Evolutionary conservation across 2,888 invertebrate species (phyloP).

Genomic region (Glomeris marginata): DNA sequence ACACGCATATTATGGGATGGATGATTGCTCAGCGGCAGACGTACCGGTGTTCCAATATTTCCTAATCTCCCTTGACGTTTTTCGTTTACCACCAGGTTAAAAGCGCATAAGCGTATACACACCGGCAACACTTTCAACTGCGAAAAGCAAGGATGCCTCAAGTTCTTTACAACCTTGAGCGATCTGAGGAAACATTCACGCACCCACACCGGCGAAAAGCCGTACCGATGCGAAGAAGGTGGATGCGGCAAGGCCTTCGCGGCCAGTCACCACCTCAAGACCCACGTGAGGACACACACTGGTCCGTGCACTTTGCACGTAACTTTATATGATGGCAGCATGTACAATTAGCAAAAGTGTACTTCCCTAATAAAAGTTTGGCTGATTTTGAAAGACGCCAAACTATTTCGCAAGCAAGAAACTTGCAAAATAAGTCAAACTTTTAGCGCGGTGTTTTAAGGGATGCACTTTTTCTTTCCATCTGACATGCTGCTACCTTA

Average conservation of each 20-base stretch:
- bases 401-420: no score
- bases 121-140: slow-evolving; percentile 92
- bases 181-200: slow-evolving; percentile 87
- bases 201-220: slow-evolving; percentile 71
- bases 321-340: no score
- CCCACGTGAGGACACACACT: slow-evolving; percentile 69
- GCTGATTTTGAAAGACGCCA: no score
- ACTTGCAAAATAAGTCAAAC: no score
- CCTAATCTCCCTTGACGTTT: not conserved
- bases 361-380: no score
- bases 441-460: no score
- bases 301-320: slow-evolving; percentile 44
- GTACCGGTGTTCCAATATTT: no score
- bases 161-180: slow-evolving; percentile 84
- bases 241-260: slow-evolving; percentile 87
- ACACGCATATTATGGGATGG: no score
- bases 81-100: slow-evolving; percentile 40
- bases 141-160: slow-evolving; percentile 60
- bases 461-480: no score
- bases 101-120: slow-evolving; percentile 81
- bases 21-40: no score
- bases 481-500: no score
- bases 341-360: no score
- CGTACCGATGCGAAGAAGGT: slow-evolving; percentile 50
- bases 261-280: slow-evolving; percentile 85